A percentile compares a stretch with the other conserved stretches of the same genome.
These are phyloP conservation scores for Notarius quadriscutis DNA, from an alignment of 2,113 vertebrate genomes.

Conservation along the genomic window DNA sequence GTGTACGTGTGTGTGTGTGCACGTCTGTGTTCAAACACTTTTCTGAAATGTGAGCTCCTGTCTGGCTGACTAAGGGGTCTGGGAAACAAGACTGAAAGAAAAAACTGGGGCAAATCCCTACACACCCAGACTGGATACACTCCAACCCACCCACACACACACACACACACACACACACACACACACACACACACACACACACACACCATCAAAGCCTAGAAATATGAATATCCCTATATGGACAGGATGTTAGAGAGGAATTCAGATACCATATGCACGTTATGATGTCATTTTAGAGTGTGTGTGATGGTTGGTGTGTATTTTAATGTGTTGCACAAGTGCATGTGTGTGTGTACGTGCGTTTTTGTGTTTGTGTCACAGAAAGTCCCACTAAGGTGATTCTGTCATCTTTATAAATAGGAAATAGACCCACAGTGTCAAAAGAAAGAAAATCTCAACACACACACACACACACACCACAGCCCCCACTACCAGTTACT, in stretches of 20 bases:
- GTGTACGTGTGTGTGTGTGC: background rate
- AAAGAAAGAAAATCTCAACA: background rate
- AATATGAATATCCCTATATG: constrained; percentile 29
- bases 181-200: constrained; percentile 36
- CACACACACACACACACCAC: background rate
- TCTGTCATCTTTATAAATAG: background rate
- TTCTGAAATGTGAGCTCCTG: constrained; percentile 24
- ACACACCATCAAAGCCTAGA: constrained; percentile 31
- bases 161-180: constrained; percentile 30
- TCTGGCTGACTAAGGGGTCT: constrained; percentile 20
- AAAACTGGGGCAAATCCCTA: constrained; percentile 32
- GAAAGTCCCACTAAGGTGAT: background rate
- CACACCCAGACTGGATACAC: constrained; percentile 34
- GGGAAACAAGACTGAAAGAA: constrained; percentile 33
- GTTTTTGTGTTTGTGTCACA: background rate
- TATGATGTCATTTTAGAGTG: constrained; percentile 31
- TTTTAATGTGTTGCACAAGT: background rate
- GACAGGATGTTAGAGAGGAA: constrained; percentile 42
- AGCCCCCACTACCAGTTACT: constrained; percentile 1
- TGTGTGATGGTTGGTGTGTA: background rate
- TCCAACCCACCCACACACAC: constrained; percentile 35
- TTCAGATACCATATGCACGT: constrained; percentile 28
- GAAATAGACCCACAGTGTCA: background rate
- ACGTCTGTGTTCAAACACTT: constrained; percentile 4
- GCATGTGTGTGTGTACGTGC: background rate